Conservation (phyloP, 2,797 vertebrate genomes). For the Crocidura indochinensis region DNA sequence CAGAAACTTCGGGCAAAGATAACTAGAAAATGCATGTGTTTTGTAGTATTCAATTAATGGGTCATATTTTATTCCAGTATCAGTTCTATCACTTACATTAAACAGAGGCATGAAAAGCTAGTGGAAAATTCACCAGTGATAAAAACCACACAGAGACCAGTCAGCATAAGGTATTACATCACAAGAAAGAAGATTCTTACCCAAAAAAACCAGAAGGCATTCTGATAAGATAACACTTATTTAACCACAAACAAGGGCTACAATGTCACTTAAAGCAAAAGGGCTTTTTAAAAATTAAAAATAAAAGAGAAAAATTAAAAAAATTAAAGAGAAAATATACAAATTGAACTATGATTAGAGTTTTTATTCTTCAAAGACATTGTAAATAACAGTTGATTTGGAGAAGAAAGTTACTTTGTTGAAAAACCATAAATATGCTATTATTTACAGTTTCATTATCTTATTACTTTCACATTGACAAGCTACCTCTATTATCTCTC, state of each 20-base stretch:
- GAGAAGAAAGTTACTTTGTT: conserved; percentile 8
- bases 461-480: conserved; percentile 78
- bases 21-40: conserved; percentile 12
- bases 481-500: conserved; percentile 77
- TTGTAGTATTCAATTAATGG: neutral
- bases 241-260: conserved; percentile 13
- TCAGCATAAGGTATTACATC: neutral
- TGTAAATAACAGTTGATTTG: conserved; percentile 36
- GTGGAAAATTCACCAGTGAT: neutral
- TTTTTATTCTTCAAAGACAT: conserved; percentile 53
- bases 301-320: neutral
- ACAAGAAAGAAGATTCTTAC: conserved; percentile 26
- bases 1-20: conserved; percentile 21
- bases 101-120: neutral
- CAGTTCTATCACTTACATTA: neutral
- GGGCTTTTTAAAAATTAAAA: conserved; percentile 18
- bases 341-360: conserved; percentile 24
- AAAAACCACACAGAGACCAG: conserved; percentile 31
- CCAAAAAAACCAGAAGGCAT: conserved; percentile 26
- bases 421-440: neutral
- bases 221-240: conserved; percentile 38
- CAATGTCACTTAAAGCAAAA: conserved; percentile 2
- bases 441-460: conserved; percentile 56
- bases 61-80: neutral
- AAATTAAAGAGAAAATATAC: conserved; percentile 36